A percentile compares a stretch with the other conserved stretches of the same genome.
Evolutionary conservation across 1,140 invertebrate species (phyloP).

Genomic region (Rhynchophorus ferrugineus): DNA sequence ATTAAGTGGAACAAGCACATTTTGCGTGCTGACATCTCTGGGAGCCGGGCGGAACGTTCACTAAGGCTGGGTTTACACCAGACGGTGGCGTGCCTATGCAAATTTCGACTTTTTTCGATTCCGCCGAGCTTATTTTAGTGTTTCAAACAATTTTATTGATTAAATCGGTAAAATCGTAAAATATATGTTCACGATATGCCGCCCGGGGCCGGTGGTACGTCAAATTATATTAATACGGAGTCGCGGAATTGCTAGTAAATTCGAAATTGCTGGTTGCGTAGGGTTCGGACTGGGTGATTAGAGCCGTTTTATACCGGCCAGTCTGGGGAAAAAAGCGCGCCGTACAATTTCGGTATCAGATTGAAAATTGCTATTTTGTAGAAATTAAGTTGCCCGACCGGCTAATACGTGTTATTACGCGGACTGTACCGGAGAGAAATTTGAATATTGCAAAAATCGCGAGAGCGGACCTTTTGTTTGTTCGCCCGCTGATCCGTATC

Average conservation of each 20-base stretch:
- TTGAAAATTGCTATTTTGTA: slow-evolving; percentile 40
- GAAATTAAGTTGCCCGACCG: slow-evolving; percentile 39
- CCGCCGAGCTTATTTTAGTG: slow-evolving; percentile 4
- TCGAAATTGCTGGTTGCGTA: slow-evolving; percentile 37
- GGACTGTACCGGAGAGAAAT: slow-evolving; percentile 26
- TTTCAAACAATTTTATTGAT: slow-evolving; percentile 22
- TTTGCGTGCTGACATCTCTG: too few species aligned
- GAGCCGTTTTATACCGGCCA: slow-evolving; percentile 26
- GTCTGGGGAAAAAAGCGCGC: slow-evolving; percentile 26
- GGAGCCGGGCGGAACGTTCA: too few species aligned
- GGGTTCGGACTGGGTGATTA: slow-evolving; percentile 29
- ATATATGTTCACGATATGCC: slow-evolving; percentile 18
- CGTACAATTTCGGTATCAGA: slow-evolving; percentile 38
- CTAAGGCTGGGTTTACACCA: not conserved
- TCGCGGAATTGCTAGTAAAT: slow-evolving; percentile 36
- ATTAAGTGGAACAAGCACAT: too few species aligned
- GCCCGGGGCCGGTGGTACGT: slow-evolving; percentile 31
- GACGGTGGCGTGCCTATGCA: not conserved
- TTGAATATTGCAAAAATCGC: slow-evolving; percentile 16
- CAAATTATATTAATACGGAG: slow-evolving; percentile 41
- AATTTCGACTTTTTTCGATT: not conserved
- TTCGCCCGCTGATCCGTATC: too few species aligned
- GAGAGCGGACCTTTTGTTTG: not conserved
- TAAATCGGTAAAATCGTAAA: slow-evolving; percentile 28
- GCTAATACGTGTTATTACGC: slow-evolving; percentile 36